Conservation (phyloP, 2,888 invertebrate species). For the Drosophila buzzatii region DNA sequence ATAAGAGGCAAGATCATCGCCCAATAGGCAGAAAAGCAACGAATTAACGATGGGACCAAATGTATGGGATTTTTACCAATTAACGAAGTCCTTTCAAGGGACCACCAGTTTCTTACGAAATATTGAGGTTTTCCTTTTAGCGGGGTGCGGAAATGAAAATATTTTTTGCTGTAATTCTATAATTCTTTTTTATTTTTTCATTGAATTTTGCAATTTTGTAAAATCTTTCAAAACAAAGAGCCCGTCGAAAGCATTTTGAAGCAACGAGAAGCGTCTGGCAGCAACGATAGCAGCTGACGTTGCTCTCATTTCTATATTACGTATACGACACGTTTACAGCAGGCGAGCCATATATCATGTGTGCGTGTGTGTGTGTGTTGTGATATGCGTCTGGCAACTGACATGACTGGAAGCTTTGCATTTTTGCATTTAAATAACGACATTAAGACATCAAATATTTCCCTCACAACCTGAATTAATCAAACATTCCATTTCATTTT, state of each 20-base stretch:
- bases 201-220: constrained; percentile 4
- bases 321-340: constrained; percentile 59
- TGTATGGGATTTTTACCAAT: too few relatives aligned
- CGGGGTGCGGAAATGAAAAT: too few relatives aligned
- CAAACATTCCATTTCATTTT: constrained; percentile 18
- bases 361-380: constrained; percentile 14
- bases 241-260: constrained; percentile 13
- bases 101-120: too few relatives aligned
- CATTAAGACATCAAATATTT: constrained; percentile 63
- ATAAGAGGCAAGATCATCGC: too few relatives aligned
- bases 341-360: constrained; percentile 33
- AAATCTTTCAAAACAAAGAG: constrained; percentile 17
- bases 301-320: constrained; percentile 39
- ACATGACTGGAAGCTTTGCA: constrained; percentile 47
- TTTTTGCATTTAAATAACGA: constrained; percentile 77
- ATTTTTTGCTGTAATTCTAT: neutral
- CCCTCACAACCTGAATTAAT: constrained; percentile 45
- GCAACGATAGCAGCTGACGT: constrained; percentile 19
- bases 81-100: too few relatives aligned
- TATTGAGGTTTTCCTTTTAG: too few relatives aligned
- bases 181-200: neutral
- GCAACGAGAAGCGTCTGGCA: neutral
- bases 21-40: too few relatives aligned
- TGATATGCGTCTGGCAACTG: constrained; percentile 49
- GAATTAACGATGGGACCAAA: too few relatives aligned